Evolutionary conservation across 2,888 invertebrate genomes (phyloP).

Genomic region (Volucella inflata): DNA sequence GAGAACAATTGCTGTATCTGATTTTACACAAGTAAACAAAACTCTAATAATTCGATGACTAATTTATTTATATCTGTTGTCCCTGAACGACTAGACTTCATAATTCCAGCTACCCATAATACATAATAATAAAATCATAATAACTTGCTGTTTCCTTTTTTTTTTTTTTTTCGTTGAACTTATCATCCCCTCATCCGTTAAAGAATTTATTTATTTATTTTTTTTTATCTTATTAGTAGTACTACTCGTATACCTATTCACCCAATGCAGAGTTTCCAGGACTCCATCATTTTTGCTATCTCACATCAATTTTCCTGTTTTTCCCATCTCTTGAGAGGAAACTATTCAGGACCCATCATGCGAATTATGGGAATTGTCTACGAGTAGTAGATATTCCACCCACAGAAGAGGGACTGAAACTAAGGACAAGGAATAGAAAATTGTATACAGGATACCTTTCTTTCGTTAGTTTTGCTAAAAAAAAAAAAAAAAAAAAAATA

Average conservation of each 20-base stretch:
- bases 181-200: not conserved
- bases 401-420: not conserved
- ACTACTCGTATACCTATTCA: not conserved
- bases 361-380: conserved; percentile 44
- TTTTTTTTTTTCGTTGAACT: conserved; percentile 22
- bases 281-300: conserved; percentile 14
- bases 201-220: conserved; percentile 6
- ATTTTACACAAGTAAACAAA: not conserved
- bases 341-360: conserved; percentile 52
- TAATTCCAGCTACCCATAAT: conserved; percentile 21
- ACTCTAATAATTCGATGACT: conserved; percentile 53
- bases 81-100: conserved; percentile 44
- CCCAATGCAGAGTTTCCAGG: conserved; percentile 4
- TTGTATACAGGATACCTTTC: conserved; percentile 25
- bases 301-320: conserved; percentile 22
- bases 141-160: conserved; percentile 10
- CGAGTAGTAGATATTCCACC: not conserved
- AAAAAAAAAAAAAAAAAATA: conserved; percentile 38
- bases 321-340: not conserved
- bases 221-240: conserved; percentile 11
- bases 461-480: too few relatives aligned
- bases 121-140: conserved; percentile 43
- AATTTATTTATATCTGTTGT: conserved; percentile 52
- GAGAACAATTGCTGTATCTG: not conserved
- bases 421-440: conserved; percentile 10